phyloP scores from a whole-genome alignment of 92 coral and sea anemone species.

The Phenganax stokvisi region DNA sequence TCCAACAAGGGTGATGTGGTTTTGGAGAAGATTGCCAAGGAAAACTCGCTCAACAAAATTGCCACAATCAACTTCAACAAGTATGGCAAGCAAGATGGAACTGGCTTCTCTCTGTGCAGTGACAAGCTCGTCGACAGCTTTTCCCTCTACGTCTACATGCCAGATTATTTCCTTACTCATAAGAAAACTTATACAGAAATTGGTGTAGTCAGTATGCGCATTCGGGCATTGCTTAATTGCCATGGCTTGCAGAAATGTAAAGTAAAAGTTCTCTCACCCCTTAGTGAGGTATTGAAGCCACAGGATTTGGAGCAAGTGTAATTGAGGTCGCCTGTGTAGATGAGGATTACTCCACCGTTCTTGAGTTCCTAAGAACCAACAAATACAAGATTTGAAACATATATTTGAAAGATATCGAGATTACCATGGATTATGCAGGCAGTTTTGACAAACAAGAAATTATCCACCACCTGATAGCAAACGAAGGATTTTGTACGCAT shows the following conservation, averaged over 20 bases:
- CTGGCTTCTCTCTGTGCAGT: conserved; percentile 42
- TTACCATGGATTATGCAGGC: conserved; percentile 45
- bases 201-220: conserved; percentile 42
- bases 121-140: conserved; percentile 45
- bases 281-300: conserved; percentile 18
- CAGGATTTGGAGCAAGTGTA: conserved; percentile 29
- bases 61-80: conserved; percentile 38
- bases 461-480: conserved; percentile 18
- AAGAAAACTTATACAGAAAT: conserved; percentile 42
- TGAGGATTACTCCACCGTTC: conserved; percentile 39
- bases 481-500: conserved; percentile 34
- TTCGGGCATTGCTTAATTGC: conserved; percentile 38
- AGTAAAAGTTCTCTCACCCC: conserved; percentile 43
- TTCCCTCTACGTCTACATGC: conserved; percentile 29
- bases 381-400: conserved; percentile 40
- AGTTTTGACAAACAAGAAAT: conserved; percentile 46
- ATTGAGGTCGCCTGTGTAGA: conserved; percentile 34
- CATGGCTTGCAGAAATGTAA: conserved; percentile 43
- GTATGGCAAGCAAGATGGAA: conserved; percentile 41
- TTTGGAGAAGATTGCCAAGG: conserved; percentile 32
- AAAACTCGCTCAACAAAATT: conserved; percentile 29
- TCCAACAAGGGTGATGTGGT: conserved; percentile 32
- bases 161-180: conserved; percentile 38
- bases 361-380: conserved; percentile 40
- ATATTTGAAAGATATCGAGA: conserved; percentile 41